A percentile compares a stretch with the other conserved stretches of the same genome.
Evolutionary conservation across 2,113 vertebrate genomes (phyloP).

Genomic region (Psophia crepitans): DNA sequence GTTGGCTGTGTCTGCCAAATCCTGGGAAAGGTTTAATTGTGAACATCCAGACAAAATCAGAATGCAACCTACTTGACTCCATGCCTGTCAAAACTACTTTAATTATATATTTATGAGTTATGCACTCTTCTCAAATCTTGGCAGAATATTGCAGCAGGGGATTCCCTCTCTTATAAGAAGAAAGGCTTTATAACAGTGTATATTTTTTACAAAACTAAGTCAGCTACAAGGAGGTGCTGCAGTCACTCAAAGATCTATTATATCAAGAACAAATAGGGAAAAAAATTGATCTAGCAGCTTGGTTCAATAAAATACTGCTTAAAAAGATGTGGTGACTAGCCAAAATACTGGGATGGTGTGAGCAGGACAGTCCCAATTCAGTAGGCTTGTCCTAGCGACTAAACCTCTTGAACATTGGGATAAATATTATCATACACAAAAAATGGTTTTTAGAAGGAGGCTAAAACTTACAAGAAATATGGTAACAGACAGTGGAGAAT

Average conservation of each 20-base stretch:
- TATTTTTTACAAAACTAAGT: not conserved
- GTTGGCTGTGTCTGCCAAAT: not conserved
- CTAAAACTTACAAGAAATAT: not conserved
- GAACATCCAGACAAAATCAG: not conserved
- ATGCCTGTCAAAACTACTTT: not conserved
- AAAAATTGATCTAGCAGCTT: not conserved
- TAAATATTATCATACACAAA: not conserved
- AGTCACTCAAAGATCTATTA: not conserved
- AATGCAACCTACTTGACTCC: not conserved
- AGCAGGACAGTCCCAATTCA: not conserved
- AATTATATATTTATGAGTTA: not conserved
- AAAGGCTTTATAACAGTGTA: not conserved
- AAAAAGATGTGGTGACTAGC: not conserved
- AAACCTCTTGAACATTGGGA: not conserved
- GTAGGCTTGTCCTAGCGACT: not conserved
- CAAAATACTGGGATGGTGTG: not conserved
- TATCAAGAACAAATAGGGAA: not conserved
- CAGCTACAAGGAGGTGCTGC: not conserved
- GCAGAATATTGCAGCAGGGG: not conserved
- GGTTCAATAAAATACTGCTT: not conserved
- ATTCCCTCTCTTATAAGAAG: not conserved
- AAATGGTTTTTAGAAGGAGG: not conserved
- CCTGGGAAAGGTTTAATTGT: not conserved
- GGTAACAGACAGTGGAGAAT: not conserved
- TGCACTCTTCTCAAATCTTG: not conserved